Percentiles rank a stretch among this genome's conserved stretches.
phyloP scores from a whole-genome alignment of 2,888 invertebrate genomes.

The Scaeva pyrastri region DNA sequence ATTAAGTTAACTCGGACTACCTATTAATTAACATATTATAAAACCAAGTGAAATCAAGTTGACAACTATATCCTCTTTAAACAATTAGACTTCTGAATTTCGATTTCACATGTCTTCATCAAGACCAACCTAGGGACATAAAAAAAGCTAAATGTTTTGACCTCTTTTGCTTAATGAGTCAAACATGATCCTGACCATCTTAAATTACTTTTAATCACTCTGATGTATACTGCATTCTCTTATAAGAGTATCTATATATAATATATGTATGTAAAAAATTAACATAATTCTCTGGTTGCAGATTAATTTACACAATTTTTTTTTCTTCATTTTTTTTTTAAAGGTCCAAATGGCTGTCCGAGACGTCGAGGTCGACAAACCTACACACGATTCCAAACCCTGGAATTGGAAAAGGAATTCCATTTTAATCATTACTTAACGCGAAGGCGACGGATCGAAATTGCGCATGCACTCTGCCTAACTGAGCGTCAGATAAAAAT shows the following conservation, averaged over 20 bases:
- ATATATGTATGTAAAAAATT: neutral
- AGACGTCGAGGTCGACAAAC: constrained; percentile 97
- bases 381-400: constrained; percentile 98
- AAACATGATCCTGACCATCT: constrained; percentile 38
- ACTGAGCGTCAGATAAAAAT: constrained; percentile 99
- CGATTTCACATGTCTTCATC: too few relatives aligned
- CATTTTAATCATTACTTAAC: constrained; percentile 99
- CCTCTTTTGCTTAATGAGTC: constrained; percentile 32
- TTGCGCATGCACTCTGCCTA: constrained; percentile 97
- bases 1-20: too few relatives aligned
- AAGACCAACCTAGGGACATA: neutral
- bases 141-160: neutral
- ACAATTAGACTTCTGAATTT: too few relatives aligned
- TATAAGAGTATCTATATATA: too few relatives aligned
- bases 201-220: constrained; percentile 42
- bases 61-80: too few relatives aligned
- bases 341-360: constrained; percentile 98
- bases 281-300: constrained; percentile 51
- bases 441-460: constrained; percentile 97
- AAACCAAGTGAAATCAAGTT: too few relatives aligned
- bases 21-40: too few relatives aligned
- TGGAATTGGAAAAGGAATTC: constrained; percentile 99
- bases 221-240: neutral
- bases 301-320: constrained; percentile 15
- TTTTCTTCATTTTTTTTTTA: constrained; percentile 79